A percentile compares a stretch with the other conserved stretches of the same genome.
These are phyloP conservation scores for Heliconius hermathena DNA, from an alignment of 1,140 invertebrate species.

Conservation along the genomic window DNA sequence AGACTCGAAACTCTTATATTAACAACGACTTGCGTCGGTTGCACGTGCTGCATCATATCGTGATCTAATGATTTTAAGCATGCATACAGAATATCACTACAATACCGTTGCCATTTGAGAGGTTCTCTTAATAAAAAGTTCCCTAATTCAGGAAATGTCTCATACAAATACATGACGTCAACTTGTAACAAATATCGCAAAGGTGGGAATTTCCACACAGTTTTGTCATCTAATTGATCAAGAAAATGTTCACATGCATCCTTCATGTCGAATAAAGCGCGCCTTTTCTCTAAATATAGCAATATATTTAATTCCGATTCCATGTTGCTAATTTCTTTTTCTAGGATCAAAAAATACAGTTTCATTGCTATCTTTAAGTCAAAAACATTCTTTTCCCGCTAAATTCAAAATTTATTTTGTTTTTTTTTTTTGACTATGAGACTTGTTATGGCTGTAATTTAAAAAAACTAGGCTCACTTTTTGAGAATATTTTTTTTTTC, in stretches of 20 bases:
- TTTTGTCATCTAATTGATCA: slow-evolving; percentile 52
- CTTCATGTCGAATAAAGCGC: slow-evolving; percentile 57
- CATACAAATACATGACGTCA: slow-evolving; percentile 65
- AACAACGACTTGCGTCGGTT: slow-evolving; percentile 55
- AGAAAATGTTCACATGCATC: slow-evolving; percentile 54
- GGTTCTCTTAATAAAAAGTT: slow-evolving; percentile 61
- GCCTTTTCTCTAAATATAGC: slow-evolving; percentile 66
- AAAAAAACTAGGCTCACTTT: no score
- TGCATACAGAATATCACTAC: slow-evolving; percentile 64
- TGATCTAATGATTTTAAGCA: slow-evolving; percentile 55
- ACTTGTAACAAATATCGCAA: slow-evolving; percentile 59
- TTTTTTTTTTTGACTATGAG: neutral
- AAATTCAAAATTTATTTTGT: neutral
- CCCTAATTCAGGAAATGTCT: slow-evolving; percentile 55
- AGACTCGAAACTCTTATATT: slow-evolving; percentile 57
- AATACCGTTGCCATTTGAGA: slow-evolving; percentile 55
- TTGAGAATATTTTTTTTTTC: no score
- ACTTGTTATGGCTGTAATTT: neutral
- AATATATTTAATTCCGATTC: slow-evolving; percentile 43
- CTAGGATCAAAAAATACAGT: neutral
- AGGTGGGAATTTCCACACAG: slow-evolving; percentile 61
- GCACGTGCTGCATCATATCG: slow-evolving; percentile 45
- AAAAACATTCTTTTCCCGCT: slow-evolving; percentile 15
- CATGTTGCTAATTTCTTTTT: neutral
- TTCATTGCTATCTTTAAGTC: neutral